Base-by-base conservation (phyloP, 2,113 vertebrate species). In the Coracopsis vasa region DNA sequence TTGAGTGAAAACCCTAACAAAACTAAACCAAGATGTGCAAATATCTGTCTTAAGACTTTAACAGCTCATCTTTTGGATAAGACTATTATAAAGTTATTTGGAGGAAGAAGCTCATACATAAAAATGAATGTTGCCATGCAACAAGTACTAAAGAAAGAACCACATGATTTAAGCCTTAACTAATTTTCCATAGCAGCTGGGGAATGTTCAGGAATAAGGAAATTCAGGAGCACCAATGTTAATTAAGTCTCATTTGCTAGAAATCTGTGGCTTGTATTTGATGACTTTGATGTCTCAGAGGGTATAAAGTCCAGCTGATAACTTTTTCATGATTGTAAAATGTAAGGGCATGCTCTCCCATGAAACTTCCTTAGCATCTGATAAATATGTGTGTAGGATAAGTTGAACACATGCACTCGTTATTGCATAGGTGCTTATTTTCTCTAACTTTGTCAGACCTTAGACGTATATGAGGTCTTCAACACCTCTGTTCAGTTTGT, bases 111-210 rank as follows among this genome's bases (percentile, higher is more conserved):
- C 95, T 96, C 80, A 79, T 94, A 74, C 92, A 92, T 96, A 94
- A 84, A 95, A 95, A 95, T 95, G 83, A 92, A 97, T 92, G 95
- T 97, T 97, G 95, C 96, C 95, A 96, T 81, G 95, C 91, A 97
- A 95, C 95, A 96, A 87, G 91, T 97, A 2, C 94, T 96, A 95
- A 96, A 97, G 96, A 96, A 95, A 95, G 92, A 97, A 88, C 60
- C 65, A n/a, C 72, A 74, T 78, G 83, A 84, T 92, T 91, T 87
- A 88, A 94, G 39, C 54, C 42, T 35, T 86, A 95, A 95, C 95
- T 93, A 93, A 84, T 96, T 91, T 96, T 87, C 83, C 44, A 39
- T 7, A 75, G 91, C 93, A 95, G 86, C 83, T 81, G 83, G 61
- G 80, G 83, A 96, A 94, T 56, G 65, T 61, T 94, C 70, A 89